Percentiles rank a stretch among this genome's conserved stretches.
Evolutionary conservation across 1,140 invertebrate species (phyloP).

Genomic region (Bombus polaris): DNA sequence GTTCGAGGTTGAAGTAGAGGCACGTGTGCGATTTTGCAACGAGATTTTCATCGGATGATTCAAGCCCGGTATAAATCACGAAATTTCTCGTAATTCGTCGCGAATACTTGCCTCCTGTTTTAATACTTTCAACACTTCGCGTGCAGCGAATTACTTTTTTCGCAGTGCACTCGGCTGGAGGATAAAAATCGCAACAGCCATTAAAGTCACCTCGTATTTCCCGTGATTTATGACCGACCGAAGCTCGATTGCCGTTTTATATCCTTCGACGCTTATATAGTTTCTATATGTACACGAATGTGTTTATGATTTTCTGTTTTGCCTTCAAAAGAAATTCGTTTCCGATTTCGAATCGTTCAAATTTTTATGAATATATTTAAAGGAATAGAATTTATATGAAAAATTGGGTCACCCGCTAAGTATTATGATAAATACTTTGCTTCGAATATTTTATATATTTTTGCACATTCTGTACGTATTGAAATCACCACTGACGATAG

Average conservation of each 20-base stretch:
- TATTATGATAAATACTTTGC: too few species aligned
- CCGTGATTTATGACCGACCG: slow-evolving; percentile 69
- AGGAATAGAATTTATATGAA: too few species aligned
- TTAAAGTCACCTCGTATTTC: slow-evolving; percentile 72
- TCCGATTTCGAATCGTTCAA: too few species aligned
- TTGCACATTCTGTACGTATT: too few species aligned
- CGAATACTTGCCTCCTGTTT: slow-evolving; percentile 7
- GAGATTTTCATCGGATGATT: slow-evolving; percentile 21
- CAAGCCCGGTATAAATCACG: slow-evolving; percentile 37
- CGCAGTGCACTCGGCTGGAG: slow-evolving; percentile 58
- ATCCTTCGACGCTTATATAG: slow-evolving; percentile 11
- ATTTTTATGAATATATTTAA: too few species aligned
- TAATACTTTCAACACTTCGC: slow-evolving; percentile 60
- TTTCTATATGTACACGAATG: too few species aligned
- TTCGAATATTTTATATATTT: too few species aligned
- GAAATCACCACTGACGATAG: too few species aligned
- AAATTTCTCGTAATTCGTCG: slow-evolving; percentile 37
- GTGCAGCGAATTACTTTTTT: slow-evolving; percentile 46
- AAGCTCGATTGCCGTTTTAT: slow-evolving; percentile 66
- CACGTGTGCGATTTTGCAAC: neutral
- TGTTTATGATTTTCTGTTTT: too few species aligned
- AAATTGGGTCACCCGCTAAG: too few species aligned
- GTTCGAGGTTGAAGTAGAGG: neutral
- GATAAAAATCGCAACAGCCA: slow-evolving; percentile 72
- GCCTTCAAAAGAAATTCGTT: too few species aligned